Evolutionary conservation across 2,113 vertebrate species (phyloP).

Genomic region (Trichomycterus rosablanca): DNA sequence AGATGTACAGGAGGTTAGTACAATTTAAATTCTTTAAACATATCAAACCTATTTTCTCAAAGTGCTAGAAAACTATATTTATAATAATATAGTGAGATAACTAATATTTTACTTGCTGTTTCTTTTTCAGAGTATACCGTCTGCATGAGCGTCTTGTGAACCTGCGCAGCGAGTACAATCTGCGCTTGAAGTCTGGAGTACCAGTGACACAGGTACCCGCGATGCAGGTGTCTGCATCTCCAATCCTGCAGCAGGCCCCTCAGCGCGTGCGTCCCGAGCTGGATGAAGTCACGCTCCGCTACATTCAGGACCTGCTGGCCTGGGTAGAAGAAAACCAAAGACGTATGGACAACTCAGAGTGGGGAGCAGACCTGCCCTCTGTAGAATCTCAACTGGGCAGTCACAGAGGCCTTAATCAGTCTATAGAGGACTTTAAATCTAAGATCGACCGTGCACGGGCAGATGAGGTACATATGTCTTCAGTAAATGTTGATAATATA

Average conservation of each 20-base stretch:
- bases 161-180: slow-evolving; percentile 88
- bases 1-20: slow-evolving; percentile 90
- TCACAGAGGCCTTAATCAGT: slow-evolving; percentile 87
- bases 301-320: slow-evolving; percentile 82
- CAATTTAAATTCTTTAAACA: not conserved
- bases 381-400: slow-evolving; percentile 86
- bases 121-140: slow-evolving; percentile 77
- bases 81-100: not conserved
- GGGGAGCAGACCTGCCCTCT: slow-evolving; percentile 84
- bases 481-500: too few relatives aligned
- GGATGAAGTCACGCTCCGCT: slow-evolving; percentile 82
- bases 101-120: not conserved
- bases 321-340: slow-evolving; percentile 95
- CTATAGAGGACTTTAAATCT: slow-evolving; percentile 84
- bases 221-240: slow-evolving; percentile 44
- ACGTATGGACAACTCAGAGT: slow-evolving; percentile 71
- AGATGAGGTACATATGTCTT: slow-evolving; percentile 73
- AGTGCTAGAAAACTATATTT: too few relatives aligned
- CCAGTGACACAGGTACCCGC: slow-evolving; percentile 55
- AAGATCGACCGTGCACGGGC: slow-evolving; percentile 86
- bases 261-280: slow-evolving; percentile 64
- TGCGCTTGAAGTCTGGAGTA: slow-evolving; percentile 80
- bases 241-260: slow-evolving; percentile 57
- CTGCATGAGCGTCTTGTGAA: slow-evolving; percentile 91
- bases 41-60: too few relatives aligned